These are phyloP conservation scores for Thinocorus orbignyianus DNA, from an alignment of 2,113 vertebrate genomes.

Conservation along the genomic window DNA sequence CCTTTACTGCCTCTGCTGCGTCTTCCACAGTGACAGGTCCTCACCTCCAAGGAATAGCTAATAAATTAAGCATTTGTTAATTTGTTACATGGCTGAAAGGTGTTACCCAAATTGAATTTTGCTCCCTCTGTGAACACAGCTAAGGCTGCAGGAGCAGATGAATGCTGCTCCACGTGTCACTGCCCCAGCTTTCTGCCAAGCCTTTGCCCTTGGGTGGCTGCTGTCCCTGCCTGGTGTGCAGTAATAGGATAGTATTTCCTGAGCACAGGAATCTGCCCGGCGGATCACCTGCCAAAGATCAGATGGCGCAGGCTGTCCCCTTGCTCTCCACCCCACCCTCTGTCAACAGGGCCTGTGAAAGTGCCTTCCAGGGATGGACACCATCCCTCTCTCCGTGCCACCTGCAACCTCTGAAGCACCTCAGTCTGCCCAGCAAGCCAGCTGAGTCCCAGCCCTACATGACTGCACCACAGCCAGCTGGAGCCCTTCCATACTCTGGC, in stretches of 20 bases:
- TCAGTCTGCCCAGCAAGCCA: rapidly evolving
- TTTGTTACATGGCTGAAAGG: neutral
- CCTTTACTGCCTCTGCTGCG: neutral
- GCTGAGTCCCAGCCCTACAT: neutral
- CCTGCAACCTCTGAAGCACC: neutral
- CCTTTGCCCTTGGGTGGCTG: neutral
- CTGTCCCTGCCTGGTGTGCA: neutral
- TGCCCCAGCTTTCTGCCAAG: neutral
- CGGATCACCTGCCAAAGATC: neutral
- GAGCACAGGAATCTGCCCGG: neutral
- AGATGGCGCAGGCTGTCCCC: rapidly evolving
- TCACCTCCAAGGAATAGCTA: neutral
- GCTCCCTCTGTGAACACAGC: neutral
- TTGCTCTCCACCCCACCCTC: neutral
- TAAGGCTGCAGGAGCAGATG: neutral
- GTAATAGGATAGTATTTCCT: neutral
- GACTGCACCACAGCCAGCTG: neutral
- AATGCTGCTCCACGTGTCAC: neutral
- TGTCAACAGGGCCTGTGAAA: neutral
- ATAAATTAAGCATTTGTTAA: neutral
- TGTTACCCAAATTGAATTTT: neutral
- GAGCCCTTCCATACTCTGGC: neutral
- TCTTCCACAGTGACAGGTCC: neutral
- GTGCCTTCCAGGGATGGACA: neutral
- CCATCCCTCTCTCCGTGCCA: neutral